Base-by-base conservation (phyloP, 2,888 invertebrate genomes). In the Sphaerophoria rueppellii region DNA sequence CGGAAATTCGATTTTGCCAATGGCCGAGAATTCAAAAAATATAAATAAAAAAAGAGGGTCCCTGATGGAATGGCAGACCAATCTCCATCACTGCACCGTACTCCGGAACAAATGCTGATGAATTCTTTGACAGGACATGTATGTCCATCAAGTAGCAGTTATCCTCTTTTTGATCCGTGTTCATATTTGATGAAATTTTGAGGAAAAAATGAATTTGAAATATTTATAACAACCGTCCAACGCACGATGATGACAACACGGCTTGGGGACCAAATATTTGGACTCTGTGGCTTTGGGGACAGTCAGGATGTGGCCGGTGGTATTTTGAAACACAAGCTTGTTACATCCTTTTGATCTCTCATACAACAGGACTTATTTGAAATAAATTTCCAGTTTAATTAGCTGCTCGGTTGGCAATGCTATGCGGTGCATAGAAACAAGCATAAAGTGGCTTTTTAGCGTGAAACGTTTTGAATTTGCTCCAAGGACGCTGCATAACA, bases 91-190 rank as follows among this genome's bases (percentile, higher is more conserved):
- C 81, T 24, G 24, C 24, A 24, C 24, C 24, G 24, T 24, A 2
- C 24, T 77, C 77, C 82, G 82, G 82, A 82, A 82, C 77, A 82
- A 82, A 73, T 77, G 48, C 72, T 72, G 67, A 69, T 77, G 61
- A 77, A 77, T 72, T 69, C 61, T 82, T 76, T 67, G 52, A 67
- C 54, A 67, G 40, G 3, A 7, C 35, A 57, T 37, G 35, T 37
- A 24, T 4, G 12, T 34, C 46, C 43, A 24, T 61, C 60, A 9
- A 37, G 37, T 40, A 67, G 52, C 40, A 40, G 67, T 40, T 65
- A 37, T 52, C 3, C 11, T 65, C 48, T 14, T 16, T 14, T 14
- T 7, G 24, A 24, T 37, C 48, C 35, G 7, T 6, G 4, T 54
- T 35, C 37, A 67, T 67, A 54, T 54, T 67, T 67, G 40, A 67